These are phyloP conservation scores for Euborellia annulipes DNA, from an alignment of 1,140 invertebrate species.

Conservation along the genomic window DNA sequence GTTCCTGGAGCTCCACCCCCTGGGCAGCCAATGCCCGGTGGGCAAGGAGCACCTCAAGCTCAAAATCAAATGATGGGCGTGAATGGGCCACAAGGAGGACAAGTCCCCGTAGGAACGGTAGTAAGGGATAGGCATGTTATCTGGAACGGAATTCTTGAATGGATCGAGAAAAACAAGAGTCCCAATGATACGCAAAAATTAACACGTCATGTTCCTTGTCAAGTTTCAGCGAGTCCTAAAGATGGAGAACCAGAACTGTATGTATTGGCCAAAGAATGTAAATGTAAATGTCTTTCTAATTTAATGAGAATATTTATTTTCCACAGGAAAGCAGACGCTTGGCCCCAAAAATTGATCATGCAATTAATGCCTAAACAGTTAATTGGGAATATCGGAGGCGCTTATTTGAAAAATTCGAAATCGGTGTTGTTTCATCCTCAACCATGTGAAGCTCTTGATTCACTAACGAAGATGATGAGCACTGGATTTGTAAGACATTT, in stretches of 20 bases:
- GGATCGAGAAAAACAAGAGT: constrained; percentile 73
- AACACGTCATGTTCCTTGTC: constrained; percentile 66
- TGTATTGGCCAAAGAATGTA: constrained; percentile 19
- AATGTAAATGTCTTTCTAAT: constrained; percentile 1
- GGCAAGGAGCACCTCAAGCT: no score
- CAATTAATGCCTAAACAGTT: constrained; percentile 84
- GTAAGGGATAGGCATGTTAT: constrained; percentile 48
- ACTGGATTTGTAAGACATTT: constrained; percentile 63
- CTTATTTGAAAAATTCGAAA: constrained; percentile 74
- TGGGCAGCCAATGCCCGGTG: background rate
- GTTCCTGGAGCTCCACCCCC: background rate
- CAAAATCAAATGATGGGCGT: background rate
- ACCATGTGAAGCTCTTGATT: constrained; percentile 59
- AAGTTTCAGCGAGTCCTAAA: constrained; percentile 57
- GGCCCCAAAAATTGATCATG: constrained; percentile 84
- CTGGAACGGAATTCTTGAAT: constrained; percentile 77
- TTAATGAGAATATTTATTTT: no score
- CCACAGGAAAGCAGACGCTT: constrained; percentile 68
- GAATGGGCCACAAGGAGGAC: background rate
- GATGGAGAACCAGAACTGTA: constrained; percentile 74
- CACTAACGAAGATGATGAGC: constrained; percentile 78
- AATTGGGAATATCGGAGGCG: constrained; percentile 71
- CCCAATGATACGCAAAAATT: constrained; percentile 56
- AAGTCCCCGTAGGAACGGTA: background rate
- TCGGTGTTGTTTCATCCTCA: constrained; percentile 69